Conservation (phyloP, 2,888 invertebrate species). For the Dolomedes plantarius region DNA sequence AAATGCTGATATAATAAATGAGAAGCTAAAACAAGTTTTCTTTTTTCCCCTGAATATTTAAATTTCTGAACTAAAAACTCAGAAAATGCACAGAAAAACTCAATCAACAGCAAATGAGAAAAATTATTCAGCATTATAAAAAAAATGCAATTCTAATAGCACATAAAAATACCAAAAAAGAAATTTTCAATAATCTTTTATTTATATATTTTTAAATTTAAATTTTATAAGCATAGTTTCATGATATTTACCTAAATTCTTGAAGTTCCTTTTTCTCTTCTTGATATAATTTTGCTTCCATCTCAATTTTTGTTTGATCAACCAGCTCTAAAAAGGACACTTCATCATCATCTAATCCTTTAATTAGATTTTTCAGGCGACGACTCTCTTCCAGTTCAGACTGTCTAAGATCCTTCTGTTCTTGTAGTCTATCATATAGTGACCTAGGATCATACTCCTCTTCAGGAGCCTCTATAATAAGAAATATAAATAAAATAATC, state of each 20-base stretch:
- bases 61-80: no score
- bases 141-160: no score
- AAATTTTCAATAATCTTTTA: no score
- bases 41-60: no score
- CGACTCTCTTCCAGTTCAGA: slow-evolving; percentile 96
- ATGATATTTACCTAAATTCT: slow-evolving; percentile 82
- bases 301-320: slow-evolving; percentile 89
- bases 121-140: no score
- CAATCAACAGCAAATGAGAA: no score
- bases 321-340: slow-evolving; percentile 93
- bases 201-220: no score
- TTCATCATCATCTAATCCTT: slow-evolving; percentile 96
- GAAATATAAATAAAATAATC: slow-evolving; percentile 74
- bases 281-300: slow-evolving; percentile 87
- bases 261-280: slow-evolving; percentile 90
- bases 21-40: no score
- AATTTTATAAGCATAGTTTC: no score
- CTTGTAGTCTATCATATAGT: slow-evolving; percentile 93
- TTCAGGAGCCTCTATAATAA: slow-evolving; percentile 93
- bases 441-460: slow-evolving; percentile 89
- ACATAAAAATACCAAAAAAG: no score
- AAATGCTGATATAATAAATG: no score
- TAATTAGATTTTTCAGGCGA: slow-evolving; percentile 85
- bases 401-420: slow-evolving; percentile 93
- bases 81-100: no score